A percentile compares a stretch with the other conserved stretches of the same genome.
These are phyloP conservation scores for Todus mexicanus DNA, from an alignment of 2,797 vertebrate genomes.

Conservation along the genomic window DNA sequence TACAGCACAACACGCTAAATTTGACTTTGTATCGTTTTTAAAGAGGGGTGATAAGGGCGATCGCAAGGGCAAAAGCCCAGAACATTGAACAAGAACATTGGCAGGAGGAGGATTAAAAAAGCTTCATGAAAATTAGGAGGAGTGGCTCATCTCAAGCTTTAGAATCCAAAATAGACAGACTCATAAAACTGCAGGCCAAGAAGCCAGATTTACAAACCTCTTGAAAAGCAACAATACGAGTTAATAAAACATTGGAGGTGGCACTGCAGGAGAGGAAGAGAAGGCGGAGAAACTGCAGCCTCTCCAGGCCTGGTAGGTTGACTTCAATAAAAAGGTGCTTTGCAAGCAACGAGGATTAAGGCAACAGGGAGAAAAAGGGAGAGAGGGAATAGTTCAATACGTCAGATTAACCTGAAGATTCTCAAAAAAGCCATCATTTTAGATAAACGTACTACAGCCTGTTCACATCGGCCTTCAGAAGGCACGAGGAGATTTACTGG, in stretches of 20 bases:
- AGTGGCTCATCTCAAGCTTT: not conserved
- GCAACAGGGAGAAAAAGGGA: not conserved
- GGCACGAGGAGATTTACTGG: not conserved
- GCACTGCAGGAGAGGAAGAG: not conserved
- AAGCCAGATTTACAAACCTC: conserved; percentile 21
- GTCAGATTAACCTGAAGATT: not conserved
- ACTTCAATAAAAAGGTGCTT: not conserved
- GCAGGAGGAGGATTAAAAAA: not conserved
- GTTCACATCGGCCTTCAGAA: not conserved
- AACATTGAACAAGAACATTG: not conserved
- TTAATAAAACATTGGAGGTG: conserved; percentile 18
- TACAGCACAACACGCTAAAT: not conserved
- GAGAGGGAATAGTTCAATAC: not conserved
- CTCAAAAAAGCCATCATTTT: not conserved
- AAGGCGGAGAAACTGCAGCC: not conserved
- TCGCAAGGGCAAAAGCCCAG: not conserved
- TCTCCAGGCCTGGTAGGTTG: not conserved
- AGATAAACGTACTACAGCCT: not conserved
- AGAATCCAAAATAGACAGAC: not conserved
- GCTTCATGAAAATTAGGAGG: not conserved
- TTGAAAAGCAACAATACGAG: not conserved
- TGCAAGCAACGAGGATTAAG: conserved; percentile 3
- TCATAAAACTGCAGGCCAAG: not conserved
- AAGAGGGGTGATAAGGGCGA: not conserved
- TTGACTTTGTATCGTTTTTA: not conserved